Evolutionary conservation across 2,113 vertebrate species (phyloP), one percentile per base, ranked within the genome.

Genomic region (Penelope pileata): DNA sequence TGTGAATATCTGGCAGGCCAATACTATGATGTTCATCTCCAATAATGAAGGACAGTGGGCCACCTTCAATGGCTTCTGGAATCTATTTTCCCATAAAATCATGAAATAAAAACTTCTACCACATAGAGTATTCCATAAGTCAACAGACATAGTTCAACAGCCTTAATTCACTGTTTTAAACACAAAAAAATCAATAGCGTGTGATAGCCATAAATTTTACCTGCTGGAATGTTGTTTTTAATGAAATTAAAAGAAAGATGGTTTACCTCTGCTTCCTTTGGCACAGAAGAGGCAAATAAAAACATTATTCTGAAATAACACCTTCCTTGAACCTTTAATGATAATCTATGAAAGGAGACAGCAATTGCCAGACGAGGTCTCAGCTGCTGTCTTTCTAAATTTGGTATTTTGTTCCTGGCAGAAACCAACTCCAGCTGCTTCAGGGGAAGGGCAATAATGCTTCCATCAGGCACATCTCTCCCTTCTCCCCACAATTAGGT

Each of bases 391-490:
- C 68, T 59, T 77, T 50, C 42, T 78, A 84, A 74, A 93, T 53
- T 16, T 32, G 51, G 50, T 27, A 47, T 59, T 83, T 74, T 58
- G 42, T 14, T 83, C 47, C 50, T 83, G 80, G 83, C 80, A 90
- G n/a, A 80, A 92, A 50, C 22, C 72, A 94, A 32, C 42, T 73
- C 76, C 83, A 95, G 89, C 77, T 94, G 86, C 81, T 82, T 47
- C 86, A 84, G 24, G 29, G 30, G 18, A 77, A 88, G 8, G 56
- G 38, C 6, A 81, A 19, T 30, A 83, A 50, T 38, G 18, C 13
- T 83, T 68, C 75, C 48, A 64, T 4, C 12, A 62, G 29, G 42
- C 50, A 62, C 40, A 66, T 18, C 62, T 40, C 59, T 42, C 43
- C 51, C 38, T 26, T 73, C 53, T 42, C 43, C 51, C 23, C 32